These are phyloP conservation scores for Cephalophus harveyi DNA, from an alignment of 2,113 vertebrate genomes.

Conservation along the genomic window DNA sequence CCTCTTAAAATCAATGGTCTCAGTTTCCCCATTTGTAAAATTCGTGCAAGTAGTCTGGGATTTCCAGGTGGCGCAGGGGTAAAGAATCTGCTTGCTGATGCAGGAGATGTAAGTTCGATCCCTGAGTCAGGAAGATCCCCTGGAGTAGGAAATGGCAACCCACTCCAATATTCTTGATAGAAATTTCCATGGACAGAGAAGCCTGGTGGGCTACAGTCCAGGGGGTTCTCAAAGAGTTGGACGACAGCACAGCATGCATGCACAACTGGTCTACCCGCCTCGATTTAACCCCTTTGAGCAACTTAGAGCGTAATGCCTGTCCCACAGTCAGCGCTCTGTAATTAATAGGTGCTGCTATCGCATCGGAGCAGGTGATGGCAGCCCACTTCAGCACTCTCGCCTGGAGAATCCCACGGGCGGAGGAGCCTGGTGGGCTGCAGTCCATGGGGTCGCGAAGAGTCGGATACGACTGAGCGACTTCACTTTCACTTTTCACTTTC, in stretches of 20 bases:
- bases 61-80: neutral
- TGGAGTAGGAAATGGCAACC: neutral
- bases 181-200: neutral
- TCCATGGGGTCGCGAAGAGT: no score
- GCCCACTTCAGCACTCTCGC: no score
- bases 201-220: neutral
- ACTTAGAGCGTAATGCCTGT: fast-evolving
- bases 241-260: fast-evolving
- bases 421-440: no score
- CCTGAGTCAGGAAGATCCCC: neutral
- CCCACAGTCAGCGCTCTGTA: neutral
- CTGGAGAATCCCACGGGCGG: no score
- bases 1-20: neutral
- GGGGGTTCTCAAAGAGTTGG: neutral
- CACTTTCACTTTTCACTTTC: no score
- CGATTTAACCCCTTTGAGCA: neutral
- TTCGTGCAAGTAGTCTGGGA: neutral
- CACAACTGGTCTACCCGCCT: neutral
- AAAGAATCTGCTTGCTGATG: neutral
- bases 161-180: neutral
- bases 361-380: no score
- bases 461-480: no score
- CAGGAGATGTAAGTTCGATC: neutral
- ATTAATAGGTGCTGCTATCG: no score
- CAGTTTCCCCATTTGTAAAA: neutral